Base-by-base conservation (phyloP, 2,797 vertebrate genomes). In the Sebastes iracundus region DNA sequence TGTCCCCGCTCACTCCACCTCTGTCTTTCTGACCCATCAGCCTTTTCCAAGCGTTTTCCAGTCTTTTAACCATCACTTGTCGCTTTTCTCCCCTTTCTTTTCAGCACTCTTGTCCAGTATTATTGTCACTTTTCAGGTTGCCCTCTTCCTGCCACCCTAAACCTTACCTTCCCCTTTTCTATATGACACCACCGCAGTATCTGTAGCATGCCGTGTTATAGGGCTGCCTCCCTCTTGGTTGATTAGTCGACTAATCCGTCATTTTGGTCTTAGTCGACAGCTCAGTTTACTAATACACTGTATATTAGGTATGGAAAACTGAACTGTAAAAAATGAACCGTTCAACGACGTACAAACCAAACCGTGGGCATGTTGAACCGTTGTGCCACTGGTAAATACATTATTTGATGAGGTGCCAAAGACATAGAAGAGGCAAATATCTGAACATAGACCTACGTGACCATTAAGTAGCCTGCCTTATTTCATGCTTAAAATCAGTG, bases 41-140 rank as follows among this genome's bases (percentile, higher is more conserved):
- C 67, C 65, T 28, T 64, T 64, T 70, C 7, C 30, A 73, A 79
- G 77, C 22, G 49, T 76, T 81, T 67, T 79, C 14, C 53, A 13
- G 2, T 59, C 12, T 62, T 79, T 76, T 74, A 80, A 55, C 38
- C 56, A 46, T 84, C 62, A 20, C 70, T 55, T 70, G n/a, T 65
- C 20, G 59, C 62, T 53, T 77, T 5, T 12, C 2, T 62, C 9
- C 2, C 4, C 10, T 56, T 65, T 25, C 38, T 7, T 62, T 35
- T 46, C 28, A 22, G n/a, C 59, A 56, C 62, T 56, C 71, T 58
- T 58, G 18, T 53, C 25, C 64, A 33, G 20, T 35, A 1, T 67
- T 46, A 33, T 30, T 23, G 22, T 59, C 53, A 20, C 60, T 30
- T 60, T 71, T 66, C 63, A 71, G 32, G 13, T 38, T 52, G 16